A percentile compares a stretch with the other conserved stretches of the same genome.
These are phyloP conservation scores for Lemur catta DNA, from an alignment of 2,797 vertebrate species.

Conservation along the genomic window DNA sequence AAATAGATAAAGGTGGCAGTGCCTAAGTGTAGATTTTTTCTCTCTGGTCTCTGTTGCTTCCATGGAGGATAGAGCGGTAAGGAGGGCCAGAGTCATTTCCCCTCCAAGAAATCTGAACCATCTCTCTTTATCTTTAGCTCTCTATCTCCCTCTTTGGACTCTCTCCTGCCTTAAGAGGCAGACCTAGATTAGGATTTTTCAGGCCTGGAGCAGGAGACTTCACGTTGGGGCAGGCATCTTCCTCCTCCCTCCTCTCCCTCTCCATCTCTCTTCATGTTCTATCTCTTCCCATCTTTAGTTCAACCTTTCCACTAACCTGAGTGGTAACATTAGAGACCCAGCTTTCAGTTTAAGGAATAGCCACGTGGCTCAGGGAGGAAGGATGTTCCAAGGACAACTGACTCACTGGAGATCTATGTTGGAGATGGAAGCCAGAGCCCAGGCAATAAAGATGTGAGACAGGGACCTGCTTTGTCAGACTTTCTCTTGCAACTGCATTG, in stretches of 20 bases:
- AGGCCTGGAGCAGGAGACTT: neutral
- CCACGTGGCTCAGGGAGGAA: neutral
- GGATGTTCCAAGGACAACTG: neutral
- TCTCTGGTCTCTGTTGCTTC: neutral
- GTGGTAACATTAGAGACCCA: neutral
- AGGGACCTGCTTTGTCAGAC: neutral
- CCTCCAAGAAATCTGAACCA: neutral
- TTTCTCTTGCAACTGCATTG: neutral
- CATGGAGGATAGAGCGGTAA: neutral
- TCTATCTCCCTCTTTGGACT: neutral
- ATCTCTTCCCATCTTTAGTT: neutral
- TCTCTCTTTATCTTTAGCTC: neutral
- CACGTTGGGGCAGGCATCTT: rapidly evolving
- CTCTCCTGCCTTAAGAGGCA: neutral
- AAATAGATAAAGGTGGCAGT: neutral
- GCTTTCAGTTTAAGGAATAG: neutral
- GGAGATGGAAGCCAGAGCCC: neutral
- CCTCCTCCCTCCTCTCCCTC: neutral
- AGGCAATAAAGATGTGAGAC: neutral
- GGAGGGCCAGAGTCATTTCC: neutral
- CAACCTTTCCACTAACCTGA: neutral
- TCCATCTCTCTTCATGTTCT: neutral
- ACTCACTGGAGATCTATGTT: neutral
- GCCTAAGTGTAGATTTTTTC: neutral
- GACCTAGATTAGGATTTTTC: too few relatives aligned